Evolutionary conservation across 1,140 invertebrate genomes (phyloP), one percentile per base, ranked within the genome.

Genomic region (Aphis gossypii): DNA sequence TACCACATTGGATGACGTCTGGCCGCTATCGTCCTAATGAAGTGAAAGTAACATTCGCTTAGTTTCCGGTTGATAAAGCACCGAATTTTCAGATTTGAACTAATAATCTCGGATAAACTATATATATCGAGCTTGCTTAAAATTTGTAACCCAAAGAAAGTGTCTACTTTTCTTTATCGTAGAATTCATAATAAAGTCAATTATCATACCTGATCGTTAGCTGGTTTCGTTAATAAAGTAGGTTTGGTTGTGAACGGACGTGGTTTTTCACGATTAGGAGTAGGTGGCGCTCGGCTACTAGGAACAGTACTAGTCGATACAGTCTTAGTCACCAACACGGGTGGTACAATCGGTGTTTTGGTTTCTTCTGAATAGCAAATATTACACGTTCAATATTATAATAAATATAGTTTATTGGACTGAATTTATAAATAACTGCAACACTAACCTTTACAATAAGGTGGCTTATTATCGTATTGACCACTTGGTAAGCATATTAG

Each of bases 401-500:
- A 41, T 41, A 41, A 41, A 41, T 41, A 3, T 6, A 21, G 35
- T 83, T 86, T 18, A 46, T 44, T 46, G 84, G 4, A 92, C 18
- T 11, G 1, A 44, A 35, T 86, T 21, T 35, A 25, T 41, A 25
- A 44, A 44, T 88, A 88, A 56, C 25, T 6, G 21, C 9, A 56
- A 38, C 94, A 95, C 94, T 95, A 96, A 97, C 97, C 96, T 95
- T 96, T 95, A 95, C 98, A 98, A 54, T 95, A 96, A 1, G 98
- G 98, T 41, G 97, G 95, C 0, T 96, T 95, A 83, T 97, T 96
- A 95, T 98, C 97, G 96, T 98, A 99, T 92, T 97, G 96, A 5
- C 98, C 98, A 88, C 96, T 97, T 30, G 97, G 96, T 90, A 97
- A 95, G 94, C 98, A 99, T 51, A 96, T 96, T 48, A 98, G 96